Evolutionary conservation across 2,113 vertebrate genomes (phyloP).

Genomic region (Tauraco erythrolophus): DNA sequence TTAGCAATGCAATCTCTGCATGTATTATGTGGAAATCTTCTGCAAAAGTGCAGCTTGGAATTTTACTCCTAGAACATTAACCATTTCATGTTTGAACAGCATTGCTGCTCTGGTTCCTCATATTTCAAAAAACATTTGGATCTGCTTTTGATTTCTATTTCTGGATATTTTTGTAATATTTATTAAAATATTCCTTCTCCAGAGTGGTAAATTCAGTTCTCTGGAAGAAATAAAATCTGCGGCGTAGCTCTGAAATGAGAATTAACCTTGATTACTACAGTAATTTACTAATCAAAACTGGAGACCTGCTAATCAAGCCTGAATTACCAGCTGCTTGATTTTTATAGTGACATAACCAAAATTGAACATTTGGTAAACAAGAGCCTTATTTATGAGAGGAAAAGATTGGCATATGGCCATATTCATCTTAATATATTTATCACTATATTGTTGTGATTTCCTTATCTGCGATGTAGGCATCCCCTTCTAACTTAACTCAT

Average conservation of each 20-base stretch:
- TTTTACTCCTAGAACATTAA: conserved; percentile 50
- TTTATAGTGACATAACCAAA: conserved; percentile 84
- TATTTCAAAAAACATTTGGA: neutral
- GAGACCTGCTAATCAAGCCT: conserved; percentile 87
- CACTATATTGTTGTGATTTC: neutral
- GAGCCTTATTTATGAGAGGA: conserved; percentile 49
- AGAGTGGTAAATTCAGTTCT: conserved; percentile 69
- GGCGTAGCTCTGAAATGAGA: conserved; percentile 73
- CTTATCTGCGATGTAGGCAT: neutral
- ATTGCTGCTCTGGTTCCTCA: neutral
- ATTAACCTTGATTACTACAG: conserved; percentile 86
- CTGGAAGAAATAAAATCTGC: conserved; percentile 73
- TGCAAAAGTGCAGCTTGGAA: conserved; percentile 26
- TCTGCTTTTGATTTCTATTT: neutral
- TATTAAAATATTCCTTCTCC: conserved; percentile 55
- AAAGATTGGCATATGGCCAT: neutral
- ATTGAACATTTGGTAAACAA: conserved; percentile 80
- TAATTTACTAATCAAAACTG: conserved; percentile 88
- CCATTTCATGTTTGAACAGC: neutral
- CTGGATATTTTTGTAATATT: conserved; percentile 31
- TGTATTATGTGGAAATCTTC: conserved; percentile 43
- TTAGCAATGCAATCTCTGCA: conserved; percentile 54
- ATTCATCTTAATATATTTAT: conserved; percentile 38
- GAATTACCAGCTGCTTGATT: conserved; percentile 84
- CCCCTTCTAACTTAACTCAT: neutral